Evolutionary conservation across 2,797 vertebrate genomes (phyloP), one percentile per base, ranked within the genome.

Genomic region (Rhyacichthys aspro): DNA sequence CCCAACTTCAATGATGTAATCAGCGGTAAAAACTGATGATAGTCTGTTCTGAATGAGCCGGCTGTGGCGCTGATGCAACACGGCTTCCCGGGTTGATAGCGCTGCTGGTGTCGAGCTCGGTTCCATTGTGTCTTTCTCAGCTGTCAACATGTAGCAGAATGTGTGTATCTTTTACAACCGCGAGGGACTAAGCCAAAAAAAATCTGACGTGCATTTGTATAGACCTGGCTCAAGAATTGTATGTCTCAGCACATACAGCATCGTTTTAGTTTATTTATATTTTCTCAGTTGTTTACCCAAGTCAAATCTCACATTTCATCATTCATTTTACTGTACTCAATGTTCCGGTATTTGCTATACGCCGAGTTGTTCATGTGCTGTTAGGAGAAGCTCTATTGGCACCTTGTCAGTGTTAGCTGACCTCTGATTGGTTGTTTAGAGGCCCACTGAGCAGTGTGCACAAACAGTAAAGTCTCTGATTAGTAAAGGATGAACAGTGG

Each of bases 1-100:
- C 61, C 56, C 41, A 36, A 82, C 78, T 78, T 81, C 79, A 72
- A 66, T 90, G 87, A 89, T 88, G 89, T 83, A 89, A 90, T 88
- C 87, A 72, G 79, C 39, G 59, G 76, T 87, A 87, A 88, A 90
- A 86, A 83, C 17, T 49, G 74, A 76, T 57, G 77, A 70, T 67
- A 37, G 74, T 57, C 12, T 62, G 72, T 42, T 62, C 33, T 44
- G 72, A 82, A 76, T 15, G 72, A 78, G 72, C 49, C 32, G 42
- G 59, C 65, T 16, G 19, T 44, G 12, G 55, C 14, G 47, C 58
- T 55, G 79, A 67, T 74, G 82, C 74, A 67, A 68, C 9, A 2
- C 9, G 14, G 56, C 67, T 66, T 5, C 42, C 68, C 44, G 73
- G 18, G 11, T 23, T 28, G 59, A 75, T 46, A 34, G 56, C 45